Base-by-base conservation (phyloP, 1,140 invertebrate species). In the Ceratoteleas bidentatus region DNA sequence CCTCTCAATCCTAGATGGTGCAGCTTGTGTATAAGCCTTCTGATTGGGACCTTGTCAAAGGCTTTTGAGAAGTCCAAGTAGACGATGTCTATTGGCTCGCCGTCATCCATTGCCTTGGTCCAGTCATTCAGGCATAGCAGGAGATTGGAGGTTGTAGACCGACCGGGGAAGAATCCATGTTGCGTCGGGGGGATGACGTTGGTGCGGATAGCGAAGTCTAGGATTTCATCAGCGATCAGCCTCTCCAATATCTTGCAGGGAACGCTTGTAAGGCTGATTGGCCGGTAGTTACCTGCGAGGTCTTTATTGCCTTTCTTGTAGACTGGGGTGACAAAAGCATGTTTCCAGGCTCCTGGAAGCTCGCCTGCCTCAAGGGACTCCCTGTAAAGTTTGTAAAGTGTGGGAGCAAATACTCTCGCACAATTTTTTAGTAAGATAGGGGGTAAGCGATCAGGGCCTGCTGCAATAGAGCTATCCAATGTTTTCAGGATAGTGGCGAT, bases 221-320 rank as follows among this genome's bases (percentile, higher is more conserved):
- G 11, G 11, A 62, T n/a, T n/a, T 49, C 6, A 6, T 50, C 15
- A 6, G 10, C 58, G 38, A 62, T 34, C 6, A 62, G 5, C 9
- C 58, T 49, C 32, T 62, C 58, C 10, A 49, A n/a, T 5, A 62
- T 33, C 32, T 62, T 49, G 6, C 58, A 33, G 2, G 16, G 13
- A 7, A 45, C 38, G 13, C 58, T 45, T 5, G 58, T 50, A 10
- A 62, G 43, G 32, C 58, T 62, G 1, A 62, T 40, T 62, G 58
- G 43, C 7, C 57, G 11, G 24, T 45, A 60, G 24, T 60, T 60
- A 4, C 5, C 5, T 13, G 34, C 3, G 6, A 6, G 14, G 1
- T 38, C 1, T 13, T 15, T 38, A 6, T 15, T 14, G 10, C 34
- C 54, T 38, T 57, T 57, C 38, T 57, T 57, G 40, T 43, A 6